Evolutionary conservation across 2,113 vertebrate species (phyloP), one percentile per base, ranked within the genome.

Genomic region (Bos javanicus): DNA sequence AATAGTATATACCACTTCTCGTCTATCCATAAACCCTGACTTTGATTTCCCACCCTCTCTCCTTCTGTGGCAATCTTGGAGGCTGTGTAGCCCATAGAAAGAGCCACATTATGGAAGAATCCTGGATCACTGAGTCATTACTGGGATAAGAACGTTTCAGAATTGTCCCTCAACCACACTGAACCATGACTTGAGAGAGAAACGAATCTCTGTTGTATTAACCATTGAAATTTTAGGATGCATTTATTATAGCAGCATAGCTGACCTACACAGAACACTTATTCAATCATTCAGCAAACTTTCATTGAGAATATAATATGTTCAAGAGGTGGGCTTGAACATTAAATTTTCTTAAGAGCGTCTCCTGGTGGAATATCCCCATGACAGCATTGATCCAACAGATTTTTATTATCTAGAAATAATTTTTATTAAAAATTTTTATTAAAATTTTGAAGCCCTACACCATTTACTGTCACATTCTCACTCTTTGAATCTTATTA

Each of bases 361-460:
- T 71, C 21, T 57, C 7, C 7, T 86, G 19, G 9, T 57, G 12
- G 6, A 48, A 21, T 78, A 89, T 15, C 54, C 17, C 43, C 76
- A 33, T 82, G 46, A 59, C 2, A 91, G 28, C 28, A 86, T 10
- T 59, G 36, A 71, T 85, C 52, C 48, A 85, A n/a, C 8, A 60
- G 67, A 26, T 50, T 89, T 95, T 90, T 64, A 71, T 56, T 87
- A 96, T 74, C 12, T 30, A 76, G 81, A 96, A 84, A 88, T 90
- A 23, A 71, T 71, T 71, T 71, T 39, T 39, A 39, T 39, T 23
- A 23, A 71, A n/a, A 39, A 39, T 23, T 71, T 71, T 71, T 67
- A 9, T 67, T 67, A 19, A 67, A 67, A 97, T 6, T 91, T 87
- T 93, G 43, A 81, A 60, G 23, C 88, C 26, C 23, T n/a, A 2